Percentiles rank a stretch among this genome's conserved stretches.
phyloP scores from a whole-genome alignment of 1,140 invertebrate genomes.

The Drosophila azteca region DNA sequence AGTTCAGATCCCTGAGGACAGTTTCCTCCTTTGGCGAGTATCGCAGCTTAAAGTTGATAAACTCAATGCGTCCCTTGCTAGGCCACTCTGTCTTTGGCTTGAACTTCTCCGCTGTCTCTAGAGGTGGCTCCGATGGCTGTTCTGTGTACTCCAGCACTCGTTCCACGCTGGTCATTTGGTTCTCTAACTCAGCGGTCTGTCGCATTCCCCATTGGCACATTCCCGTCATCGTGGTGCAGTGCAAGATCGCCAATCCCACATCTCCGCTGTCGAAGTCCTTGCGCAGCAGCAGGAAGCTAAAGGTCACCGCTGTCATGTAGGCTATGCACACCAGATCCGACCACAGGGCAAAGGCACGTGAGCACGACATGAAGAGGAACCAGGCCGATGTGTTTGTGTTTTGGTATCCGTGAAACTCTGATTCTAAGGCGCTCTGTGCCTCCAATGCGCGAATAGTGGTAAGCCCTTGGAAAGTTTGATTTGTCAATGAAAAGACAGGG shows the following conservation, averaged over 20 bases:
- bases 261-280: constrained; percentile 87
- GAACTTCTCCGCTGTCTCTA: constrained; percentile 84
- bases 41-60: constrained; percentile 86
- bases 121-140: constrained; percentile 85
- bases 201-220: constrained; percentile 94
- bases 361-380: constrained; percentile 89
- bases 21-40: constrained; percentile 84
- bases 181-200: constrained; percentile 93
- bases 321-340: constrained; percentile 88
- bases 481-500: constrained; percentile 90
- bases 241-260: constrained; percentile 92
- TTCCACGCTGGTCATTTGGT: constrained; percentile 94
- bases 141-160: constrained; percentile 90
- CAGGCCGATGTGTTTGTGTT: constrained; percentile 90
- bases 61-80: constrained; percentile 87
- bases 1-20: constrained; percentile 88
- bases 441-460: constrained; percentile 91
- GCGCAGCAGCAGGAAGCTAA: constrained; percentile 85
- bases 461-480: constrained; percentile 90
- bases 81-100: constrained; percentile 90
- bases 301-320: constrained; percentile 86
- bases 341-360: constrained; percentile 86
- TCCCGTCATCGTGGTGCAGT: constrained; percentile 90
- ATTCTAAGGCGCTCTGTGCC: constrained; percentile 87
- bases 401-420: constrained; percentile 87